phyloP scores from a whole-genome alignment of 2,797 vertebrate genomes.

The Sternotherus odoratus region DNA sequence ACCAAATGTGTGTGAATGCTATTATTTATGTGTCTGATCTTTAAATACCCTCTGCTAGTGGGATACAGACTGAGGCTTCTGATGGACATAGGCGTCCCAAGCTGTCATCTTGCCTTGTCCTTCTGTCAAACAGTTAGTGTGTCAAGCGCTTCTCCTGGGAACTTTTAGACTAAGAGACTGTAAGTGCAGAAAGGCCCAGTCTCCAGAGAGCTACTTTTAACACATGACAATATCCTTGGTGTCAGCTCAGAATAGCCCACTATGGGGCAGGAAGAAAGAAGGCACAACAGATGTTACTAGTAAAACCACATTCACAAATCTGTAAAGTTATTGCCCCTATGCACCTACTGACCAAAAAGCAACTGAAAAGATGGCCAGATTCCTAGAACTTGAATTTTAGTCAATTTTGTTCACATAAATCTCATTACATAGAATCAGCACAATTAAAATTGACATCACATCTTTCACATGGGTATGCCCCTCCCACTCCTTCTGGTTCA shows the following conservation, averaged over 20 bases:
- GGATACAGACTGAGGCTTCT: slow-evolving; percentile 62
- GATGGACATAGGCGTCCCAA: slow-evolving; percentile 57
- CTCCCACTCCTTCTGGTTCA: not conserved
- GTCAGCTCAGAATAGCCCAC: slow-evolving; percentile 78
- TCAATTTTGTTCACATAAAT: not conserved
- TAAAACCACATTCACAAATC: slow-evolving; percentile 74
- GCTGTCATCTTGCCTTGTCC: slow-evolving; percentile 75
- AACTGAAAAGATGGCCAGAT: slow-evolving; percentile 16
- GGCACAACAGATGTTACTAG: slow-evolving; percentile 79
- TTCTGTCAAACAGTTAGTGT: slow-evolving; percentile 72
- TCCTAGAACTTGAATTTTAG: not conserved
- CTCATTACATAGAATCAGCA: rapidly evolving
- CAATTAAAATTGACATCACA: not conserved
- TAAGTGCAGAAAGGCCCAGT: slow-evolving; percentile 47
- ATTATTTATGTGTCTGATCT: slow-evolving; percentile 70
- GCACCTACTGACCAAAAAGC: slow-evolving; percentile 64
- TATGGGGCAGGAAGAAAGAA: slow-evolving; percentile 75
- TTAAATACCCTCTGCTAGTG: slow-evolving; percentile 68
- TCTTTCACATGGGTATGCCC: not conserved
- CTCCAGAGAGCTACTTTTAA: slow-evolving; percentile 77
- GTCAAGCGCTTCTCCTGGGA: slow-evolving; percentile 70
- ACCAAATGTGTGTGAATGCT: slow-evolving; percentile 60
- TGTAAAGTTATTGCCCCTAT: slow-evolving; percentile 59
- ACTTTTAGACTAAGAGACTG: slow-evolving; percentile 51
- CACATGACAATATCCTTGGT: slow-evolving; percentile 68